Base-by-base conservation (phyloP, 2,797 vertebrate species). In the Sphenopsis melanotis region DNA sequence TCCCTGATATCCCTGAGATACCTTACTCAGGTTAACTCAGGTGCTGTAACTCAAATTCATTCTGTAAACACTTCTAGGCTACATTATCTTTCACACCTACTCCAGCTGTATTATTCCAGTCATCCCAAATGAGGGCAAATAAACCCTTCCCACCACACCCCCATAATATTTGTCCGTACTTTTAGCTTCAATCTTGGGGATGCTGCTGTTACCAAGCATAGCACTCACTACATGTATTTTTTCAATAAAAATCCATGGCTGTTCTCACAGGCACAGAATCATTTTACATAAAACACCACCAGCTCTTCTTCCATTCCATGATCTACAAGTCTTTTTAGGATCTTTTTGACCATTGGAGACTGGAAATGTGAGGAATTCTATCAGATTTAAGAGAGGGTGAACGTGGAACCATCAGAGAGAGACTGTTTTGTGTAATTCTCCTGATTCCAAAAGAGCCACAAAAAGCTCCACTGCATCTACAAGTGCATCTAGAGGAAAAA, bases 121-220 rank as follows among this genome's bases (percentile, higher is more conserved):
- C 71, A 91, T 57, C 57, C 61, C 57, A 81, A 66, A 42, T 7
- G 19, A 78, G 12, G 68, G 19, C 34, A 16, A 87, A 46, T 19
- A 80, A 94, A 83, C 37, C n/a, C 21, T 70, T 80, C 37, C 39
- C n/a, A 82, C 29, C 30, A 64, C 22, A 29, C 7, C 17, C 41
- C 5, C 6, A n/a, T 23, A n/a, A 19, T n/a, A 12, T 66, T 75
- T 75, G 22, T 47, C 70, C 32, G 7, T 11, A 53, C 4, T 4
- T 65, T 76, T n/a, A 42, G 5, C 15, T 34, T 84, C 21, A 47
- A 1, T 34, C 71, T 36, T 46, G 39, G 42, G 50, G 41, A 63
- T 0, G 3, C 2, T 0, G 3, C 2, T n/a, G 9, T 80, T 44
- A 81, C 39, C 2, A 10, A 10, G 20, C 39, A 17, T 1, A 50